A percentile compares a stretch with the other conserved stretches of the same genome.
Evolutionary conservation across 2,113 vertebrate genomes (phyloP).

Genomic region (Psilopsiagon aurifrons): DNA sequence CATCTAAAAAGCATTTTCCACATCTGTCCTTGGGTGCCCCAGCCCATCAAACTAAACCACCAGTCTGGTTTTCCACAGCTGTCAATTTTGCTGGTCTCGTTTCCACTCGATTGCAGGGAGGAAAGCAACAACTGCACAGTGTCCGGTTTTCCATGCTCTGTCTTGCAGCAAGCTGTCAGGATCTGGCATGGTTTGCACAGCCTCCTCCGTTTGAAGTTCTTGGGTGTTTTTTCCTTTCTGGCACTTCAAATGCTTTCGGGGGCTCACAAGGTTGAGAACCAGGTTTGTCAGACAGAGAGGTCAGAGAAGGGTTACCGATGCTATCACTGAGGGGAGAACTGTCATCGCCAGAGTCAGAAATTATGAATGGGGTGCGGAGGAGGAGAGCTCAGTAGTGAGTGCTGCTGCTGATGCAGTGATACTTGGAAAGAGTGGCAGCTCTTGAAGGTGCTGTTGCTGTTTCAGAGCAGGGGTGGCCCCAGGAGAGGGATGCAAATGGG

Average conservation of each 20-base stretch:
- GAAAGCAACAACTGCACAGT: background rate
- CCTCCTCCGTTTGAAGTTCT: constrained; percentile 32
- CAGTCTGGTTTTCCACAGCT: constrained; percentile 59
- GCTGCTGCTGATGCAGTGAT: background rate
- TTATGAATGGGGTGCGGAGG: background rate
- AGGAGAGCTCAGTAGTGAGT: background rate
- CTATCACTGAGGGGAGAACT: constrained; percentile 17
- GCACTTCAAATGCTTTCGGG: constrained; percentile 31
- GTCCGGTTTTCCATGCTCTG: constrained; percentile 53
- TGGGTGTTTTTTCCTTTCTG: background rate
- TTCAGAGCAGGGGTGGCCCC: background rate
- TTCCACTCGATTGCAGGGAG: constrained; percentile 46
- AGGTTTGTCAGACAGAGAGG: constrained; percentile 45
- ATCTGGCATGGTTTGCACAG: constrained; percentile 10
- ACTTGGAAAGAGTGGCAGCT: background rate
- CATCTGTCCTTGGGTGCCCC: constrained; percentile 45
- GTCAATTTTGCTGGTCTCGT: constrained; percentile 21
- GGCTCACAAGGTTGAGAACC: constrained; percentile 24
- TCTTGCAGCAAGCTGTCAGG: constrained; percentile 46
- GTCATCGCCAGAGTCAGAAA: background rate
- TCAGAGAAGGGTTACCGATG: constrained; percentile 44
- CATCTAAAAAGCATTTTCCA: constrained; percentile 58
- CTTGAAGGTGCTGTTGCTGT: accelerated
- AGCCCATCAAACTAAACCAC: constrained; percentile 45
- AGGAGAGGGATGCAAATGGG: background rate